Percentiles rank a stretch among this genome's conserved stretches.
phyloP scores from a whole-genome alignment of 1,140 invertebrate species.

The Drosophila ogumai region DNA sequence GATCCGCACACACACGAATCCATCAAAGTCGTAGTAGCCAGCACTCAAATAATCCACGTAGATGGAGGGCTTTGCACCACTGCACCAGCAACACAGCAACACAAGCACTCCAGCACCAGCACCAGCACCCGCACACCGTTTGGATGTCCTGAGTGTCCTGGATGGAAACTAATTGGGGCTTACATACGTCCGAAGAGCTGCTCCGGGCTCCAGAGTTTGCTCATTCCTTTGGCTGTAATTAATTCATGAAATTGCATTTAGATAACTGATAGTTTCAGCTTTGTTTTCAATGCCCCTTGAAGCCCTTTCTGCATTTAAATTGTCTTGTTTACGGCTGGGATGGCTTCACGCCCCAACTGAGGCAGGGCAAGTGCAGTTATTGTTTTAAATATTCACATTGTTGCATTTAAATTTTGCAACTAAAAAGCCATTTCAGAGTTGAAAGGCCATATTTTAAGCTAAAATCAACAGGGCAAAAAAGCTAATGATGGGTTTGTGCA shows the following conservation, averaged over 20 bases:
- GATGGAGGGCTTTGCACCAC: constrained; percentile 47
- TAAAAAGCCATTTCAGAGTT: neutral
- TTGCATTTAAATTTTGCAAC: constrained; percentile 2
- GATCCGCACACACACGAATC: constrained; percentile 29
- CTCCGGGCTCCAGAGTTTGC: constrained; percentile 4
- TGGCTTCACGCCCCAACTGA: neutral
- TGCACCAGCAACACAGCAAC: constrained; percentile 24
- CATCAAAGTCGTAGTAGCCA: constrained; percentile 36
- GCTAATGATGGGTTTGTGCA: neutral
- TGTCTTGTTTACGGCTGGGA: neutral
- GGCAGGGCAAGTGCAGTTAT: neutral
- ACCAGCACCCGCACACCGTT: constrained; percentile 8
- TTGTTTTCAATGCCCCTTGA: constrained; percentile 9
- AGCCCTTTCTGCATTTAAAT: constrained; percentile 4
- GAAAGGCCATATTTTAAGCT: neutral
- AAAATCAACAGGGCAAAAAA: neutral
- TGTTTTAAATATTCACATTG: neutral
- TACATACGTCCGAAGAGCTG: constrained; percentile 22
- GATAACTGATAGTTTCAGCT: constrained; percentile 29
- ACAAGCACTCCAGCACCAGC: neutral
- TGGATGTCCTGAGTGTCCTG: constrained; percentile 15
- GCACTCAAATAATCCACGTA: constrained; percentile 42
- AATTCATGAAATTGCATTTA: constrained; percentile 32
- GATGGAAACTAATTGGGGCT: constrained; percentile 52
- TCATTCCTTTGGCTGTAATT: constrained; percentile 31